A percentile compares a stretch with the other conserved stretches of the same genome.
Evolutionary conservation across 2,113 vertebrate genomes (phyloP).

Genomic region (Chascanopsetta lugubris): DNA sequence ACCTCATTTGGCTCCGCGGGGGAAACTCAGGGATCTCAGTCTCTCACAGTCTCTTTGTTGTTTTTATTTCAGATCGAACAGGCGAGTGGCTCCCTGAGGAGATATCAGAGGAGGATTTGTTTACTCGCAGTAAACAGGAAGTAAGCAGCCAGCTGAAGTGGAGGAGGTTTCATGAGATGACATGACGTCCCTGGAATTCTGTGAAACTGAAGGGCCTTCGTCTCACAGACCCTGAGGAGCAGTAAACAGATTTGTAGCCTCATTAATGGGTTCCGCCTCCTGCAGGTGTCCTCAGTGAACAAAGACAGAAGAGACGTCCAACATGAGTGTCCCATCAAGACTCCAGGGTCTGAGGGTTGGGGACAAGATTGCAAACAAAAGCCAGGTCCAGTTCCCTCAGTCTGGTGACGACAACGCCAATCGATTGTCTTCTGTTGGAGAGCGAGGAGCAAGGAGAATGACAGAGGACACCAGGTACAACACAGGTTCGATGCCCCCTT

Average conservation of each 20-base stretch:
- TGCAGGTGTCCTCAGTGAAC: constrained; percentile 46
- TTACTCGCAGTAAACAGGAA: constrained; percentile 17
- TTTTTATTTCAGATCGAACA: constrained; percentile 60
- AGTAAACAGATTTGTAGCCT: constrained; percentile 28
- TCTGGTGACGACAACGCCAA: constrained; percentile 79
- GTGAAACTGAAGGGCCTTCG: constrained; percentile 31
- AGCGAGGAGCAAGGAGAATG: constrained; percentile 29
- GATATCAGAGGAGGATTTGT: constrained; percentile 20
- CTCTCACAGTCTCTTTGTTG: constrained; percentile 19
- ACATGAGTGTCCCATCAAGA: constrained; percentile 76
- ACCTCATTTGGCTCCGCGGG: neutral
- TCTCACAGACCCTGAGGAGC: constrained; percentile 12
- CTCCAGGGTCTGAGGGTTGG: constrained; percentile 60
- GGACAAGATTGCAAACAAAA: constrained; percentile 74
- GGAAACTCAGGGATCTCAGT: neutral
- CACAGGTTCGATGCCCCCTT: constrained; percentile 66
- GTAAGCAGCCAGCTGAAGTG: constrained; percentile 12
- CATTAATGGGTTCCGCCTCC: constrained; percentile 68
- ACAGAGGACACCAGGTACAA: constrained; percentile 40
- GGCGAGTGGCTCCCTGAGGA: constrained; percentile 12
- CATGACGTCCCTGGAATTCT: constrained; percentile 39
- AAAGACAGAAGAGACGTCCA: constrained; percentile 25
- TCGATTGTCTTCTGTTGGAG: constrained; percentile 45
- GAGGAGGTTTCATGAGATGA: constrained; percentile 54
- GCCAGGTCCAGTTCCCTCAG: constrained; percentile 52